These are phyloP conservation scores for Chrosomus eos DNA, from an alignment of 2,797 vertebrate species.

Conservation along the genomic window DNA sequence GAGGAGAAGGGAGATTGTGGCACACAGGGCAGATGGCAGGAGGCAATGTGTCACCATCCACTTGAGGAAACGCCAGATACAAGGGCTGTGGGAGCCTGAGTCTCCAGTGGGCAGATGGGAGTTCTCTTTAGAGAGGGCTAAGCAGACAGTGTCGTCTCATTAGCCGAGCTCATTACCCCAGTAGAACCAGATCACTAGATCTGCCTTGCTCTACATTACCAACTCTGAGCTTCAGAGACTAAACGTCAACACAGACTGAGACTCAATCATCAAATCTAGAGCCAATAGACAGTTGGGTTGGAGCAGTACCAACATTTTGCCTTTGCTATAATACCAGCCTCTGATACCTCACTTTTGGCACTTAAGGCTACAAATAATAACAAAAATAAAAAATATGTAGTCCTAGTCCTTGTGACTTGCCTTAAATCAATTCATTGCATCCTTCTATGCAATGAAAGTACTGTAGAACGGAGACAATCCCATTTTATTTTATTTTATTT, in stretches of 20 bases:
- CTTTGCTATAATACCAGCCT: conserved; percentile 1
- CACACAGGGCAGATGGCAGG: conserved; percentile 65
- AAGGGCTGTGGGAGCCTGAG: conserved; percentile 59
- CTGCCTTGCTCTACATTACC: conserved; percentile 23
- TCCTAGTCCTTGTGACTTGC: neutral
- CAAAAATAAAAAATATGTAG: no score
- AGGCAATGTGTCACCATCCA: conserved; percentile 64
- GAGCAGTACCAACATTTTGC: conserved; percentile 1
- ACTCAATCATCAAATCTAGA: conserved; percentile 5
- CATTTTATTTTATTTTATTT: neutral
- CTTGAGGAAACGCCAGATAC: conserved; percentile 64
- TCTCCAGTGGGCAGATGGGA: conserved; percentile 65
- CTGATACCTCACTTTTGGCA: neutral
- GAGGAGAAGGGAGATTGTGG: conserved; percentile 50
- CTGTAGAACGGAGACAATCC: neutral
- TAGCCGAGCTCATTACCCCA: conserved; percentile 59
- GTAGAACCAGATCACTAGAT: conserved; percentile 34
- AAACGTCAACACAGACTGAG: neutral
- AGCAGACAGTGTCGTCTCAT: conserved; percentile 57
- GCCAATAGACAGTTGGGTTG: neutral
- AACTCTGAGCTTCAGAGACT: conserved; percentile 21
- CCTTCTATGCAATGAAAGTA: no score
- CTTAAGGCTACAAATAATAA: neutral
- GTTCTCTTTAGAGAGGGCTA: conserved; percentile 60
- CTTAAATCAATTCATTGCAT: neutral